phyloP scores from a whole-genome alignment of 2,797 vertebrate species.

The Neosilurus mollespiculum region DNA sequence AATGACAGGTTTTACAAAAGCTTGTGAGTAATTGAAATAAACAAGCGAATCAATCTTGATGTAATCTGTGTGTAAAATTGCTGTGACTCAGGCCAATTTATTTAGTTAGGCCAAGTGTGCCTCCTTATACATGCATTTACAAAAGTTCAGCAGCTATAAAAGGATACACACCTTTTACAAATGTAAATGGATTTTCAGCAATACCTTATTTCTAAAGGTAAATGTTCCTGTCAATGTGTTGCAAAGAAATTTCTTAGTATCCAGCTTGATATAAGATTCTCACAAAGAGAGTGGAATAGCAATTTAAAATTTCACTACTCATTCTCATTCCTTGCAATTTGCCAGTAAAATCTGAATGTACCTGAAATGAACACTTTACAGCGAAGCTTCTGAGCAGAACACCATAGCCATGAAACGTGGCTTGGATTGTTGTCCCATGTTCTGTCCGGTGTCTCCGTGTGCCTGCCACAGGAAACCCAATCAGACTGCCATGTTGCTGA shows the following conservation, averaged over 20 bases:
- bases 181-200: background rate
- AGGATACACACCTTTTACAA: background rate
- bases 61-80: background rate
- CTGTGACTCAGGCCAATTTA: background rate
- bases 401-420: too few species aligned
- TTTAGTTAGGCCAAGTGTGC: background rate
- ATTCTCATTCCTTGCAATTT: background rate
- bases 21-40: background rate
- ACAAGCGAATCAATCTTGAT: background rate
- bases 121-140: background rate
- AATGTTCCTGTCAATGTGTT: background rate
- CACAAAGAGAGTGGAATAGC: background rate
- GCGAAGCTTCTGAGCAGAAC: too few species aligned
- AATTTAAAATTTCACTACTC: background rate
- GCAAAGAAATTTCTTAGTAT: slow-evolving; percentile 1
- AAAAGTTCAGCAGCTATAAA: background rate
- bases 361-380: background rate
- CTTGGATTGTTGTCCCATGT: too few species aligned
- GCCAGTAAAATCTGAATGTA: background rate
- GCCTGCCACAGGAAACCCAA: too few species aligned
- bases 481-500: too few species aligned
- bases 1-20: background rate
- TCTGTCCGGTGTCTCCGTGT: too few species aligned
- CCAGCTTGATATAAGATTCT: background rate
- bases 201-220: background rate